These are phyloP conservation scores for Ophioninae sp. DNA, from an alignment of 2,888 invertebrate species.

Conservation along the genomic window DNA sequence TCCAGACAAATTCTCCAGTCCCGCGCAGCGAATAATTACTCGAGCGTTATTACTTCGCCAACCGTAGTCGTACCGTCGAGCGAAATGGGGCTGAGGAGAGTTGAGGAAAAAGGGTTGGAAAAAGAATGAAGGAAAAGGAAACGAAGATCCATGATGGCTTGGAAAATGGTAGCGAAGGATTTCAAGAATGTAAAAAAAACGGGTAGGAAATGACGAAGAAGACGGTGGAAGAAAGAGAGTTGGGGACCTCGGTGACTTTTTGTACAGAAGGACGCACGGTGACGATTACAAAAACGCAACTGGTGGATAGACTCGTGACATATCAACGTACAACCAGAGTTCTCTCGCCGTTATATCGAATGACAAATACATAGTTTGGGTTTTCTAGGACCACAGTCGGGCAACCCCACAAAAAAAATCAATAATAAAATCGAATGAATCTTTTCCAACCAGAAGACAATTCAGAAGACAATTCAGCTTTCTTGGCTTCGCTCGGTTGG, in stretches of 20 bases:
- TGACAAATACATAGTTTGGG: not conserved
- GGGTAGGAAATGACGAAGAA: not conserved
- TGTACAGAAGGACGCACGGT: not conserved
- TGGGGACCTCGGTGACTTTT: not conserved
- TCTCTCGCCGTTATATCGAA: not conserved
- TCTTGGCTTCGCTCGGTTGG: not conserved
- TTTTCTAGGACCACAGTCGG: not conserved
- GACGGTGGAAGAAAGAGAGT: conserved; percentile 5
- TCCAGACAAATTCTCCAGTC: conserved; percentile 55
- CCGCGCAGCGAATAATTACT: conserved; percentile 59
- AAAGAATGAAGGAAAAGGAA: conserved; percentile 16
- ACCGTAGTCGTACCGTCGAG: conserved; percentile 56
- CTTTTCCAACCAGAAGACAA: not conserved
- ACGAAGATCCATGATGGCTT: conserved; percentile 24
- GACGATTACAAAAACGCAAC: too few relatives aligned
- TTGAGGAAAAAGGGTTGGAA: conserved; percentile 34
- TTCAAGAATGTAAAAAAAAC: conserved; percentile 2
- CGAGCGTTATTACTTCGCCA: conserved; percentile 63
- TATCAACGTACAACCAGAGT: not conserved
- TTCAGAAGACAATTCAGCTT: not conserved
- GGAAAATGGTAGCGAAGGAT: conserved; percentile 19
- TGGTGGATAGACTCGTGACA: not conserved
- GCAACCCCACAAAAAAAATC: not conserved
- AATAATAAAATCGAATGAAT: not conserved
- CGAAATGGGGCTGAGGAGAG: conserved; percentile 40